Evolutionary conservation across 2,888 invertebrate species (phyloP), one percentile per base, ranked within the genome.

Genomic region (Antheraea yamamai): DNA sequence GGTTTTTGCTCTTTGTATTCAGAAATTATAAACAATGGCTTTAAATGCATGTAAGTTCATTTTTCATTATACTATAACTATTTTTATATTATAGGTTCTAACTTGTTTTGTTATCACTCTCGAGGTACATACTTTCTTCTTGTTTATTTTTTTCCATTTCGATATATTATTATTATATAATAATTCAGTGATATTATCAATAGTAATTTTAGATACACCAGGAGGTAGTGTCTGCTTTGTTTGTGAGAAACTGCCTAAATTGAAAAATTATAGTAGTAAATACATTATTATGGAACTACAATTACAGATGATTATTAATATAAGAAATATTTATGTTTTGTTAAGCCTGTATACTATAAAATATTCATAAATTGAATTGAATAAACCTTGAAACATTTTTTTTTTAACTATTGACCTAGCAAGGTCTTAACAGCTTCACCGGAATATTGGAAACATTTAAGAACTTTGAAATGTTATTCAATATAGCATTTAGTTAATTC

Each of bases 1-100:
- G 92, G 92, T 89, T 89, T 93, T 92, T 92, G 92, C 92, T 92
- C 92, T 88, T 89, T 91, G 81, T 83, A 81, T 86, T 84, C 79
- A 82, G 79, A 84, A 81, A 80, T 85, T 84, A 78, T 83, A 82
- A 83, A 85, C 76, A 83, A 88, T 88, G 87, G 88, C 86, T 88
- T 88, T 87, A 79, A 79, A 81, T 87, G 91, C 90, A 89, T 91
- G 92, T 92, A 91, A 92, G 92, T 89, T 85, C 77, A 75, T 81
- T 85, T 85, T 81, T 80, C 74, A 76, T 77, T 76, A 71, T 76
- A 76, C 47, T 23, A 51, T 12, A 30, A 39, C 26, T 72, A n/a
- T 18, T 72, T 26, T 77, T 76, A 74, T 76, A 73, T 73, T 77
- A 47, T 47, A 83, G 79, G 81, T 82, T 82, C 80, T 68, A 72